Percentiles rank a stretch among this genome's conserved stretches.
Evolutionary conservation across 2,888 invertebrate genomes (phyloP).

Genomic region (Hoplodrina ambigua): DNA sequence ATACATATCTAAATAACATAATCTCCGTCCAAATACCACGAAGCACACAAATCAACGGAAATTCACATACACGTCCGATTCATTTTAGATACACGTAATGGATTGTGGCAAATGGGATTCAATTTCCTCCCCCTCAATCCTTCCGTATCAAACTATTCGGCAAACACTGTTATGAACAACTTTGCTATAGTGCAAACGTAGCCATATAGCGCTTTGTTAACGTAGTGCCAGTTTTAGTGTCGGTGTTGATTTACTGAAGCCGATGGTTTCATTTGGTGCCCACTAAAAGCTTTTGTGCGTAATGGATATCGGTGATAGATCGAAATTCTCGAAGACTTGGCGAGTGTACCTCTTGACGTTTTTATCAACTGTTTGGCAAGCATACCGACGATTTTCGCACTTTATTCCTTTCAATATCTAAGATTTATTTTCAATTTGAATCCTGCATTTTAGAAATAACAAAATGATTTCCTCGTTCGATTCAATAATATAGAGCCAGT

Average conservation of each 20-base stretch:
- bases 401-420: conserved; percentile 28
- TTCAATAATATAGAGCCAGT: conserved; percentile 10
- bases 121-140: conserved; percentile 73
- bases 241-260: conserved; percentile 62
- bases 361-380: conserved; percentile 45
- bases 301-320: conserved; percentile 67
- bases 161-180: conserved; percentile 54
- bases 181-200: conserved; percentile 33
- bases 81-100: conserved; percentile 65
- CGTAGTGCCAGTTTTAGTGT: conserved; percentile 54
- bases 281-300: conserved; percentile 73
- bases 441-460: conserved; percentile 16
- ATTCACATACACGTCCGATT: conserved; percentile 50
- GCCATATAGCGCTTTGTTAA: conserved; percentile 42
- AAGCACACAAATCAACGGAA: conserved; percentile 37
- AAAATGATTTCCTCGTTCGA: background rate
- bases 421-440: conserved; percentile 20
- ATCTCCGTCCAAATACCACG: background rate
- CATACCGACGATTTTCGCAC: conserved; percentile 27
- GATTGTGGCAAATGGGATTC: conserved; percentile 70
- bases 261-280: conserved; percentile 63
- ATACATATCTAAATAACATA: background rate
- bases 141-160: conserved; percentile 68
- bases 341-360: conserved; percentile 59
- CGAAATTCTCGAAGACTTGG: conserved; percentile 48